These are phyloP conservation scores for Dryobotodes eremita DNA, from an alignment of 2,888 invertebrate genomes.

Conservation along the genomic window DNA sequence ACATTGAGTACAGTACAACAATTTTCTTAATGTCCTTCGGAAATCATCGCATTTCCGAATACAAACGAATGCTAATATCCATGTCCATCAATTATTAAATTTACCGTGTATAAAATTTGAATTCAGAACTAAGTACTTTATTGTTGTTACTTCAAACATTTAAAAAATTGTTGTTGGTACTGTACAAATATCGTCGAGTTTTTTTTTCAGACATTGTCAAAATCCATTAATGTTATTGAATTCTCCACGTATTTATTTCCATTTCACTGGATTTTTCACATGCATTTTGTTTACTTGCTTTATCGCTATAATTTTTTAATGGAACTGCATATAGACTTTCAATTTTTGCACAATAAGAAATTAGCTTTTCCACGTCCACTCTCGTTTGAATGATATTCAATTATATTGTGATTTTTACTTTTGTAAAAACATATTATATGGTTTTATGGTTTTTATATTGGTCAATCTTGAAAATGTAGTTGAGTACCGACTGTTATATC, in stretches of 20 bases:
- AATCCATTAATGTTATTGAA: not conserved
- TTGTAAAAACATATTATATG: not conserved
- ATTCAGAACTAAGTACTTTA: too few species aligned
- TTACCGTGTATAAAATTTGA: too few species aligned
- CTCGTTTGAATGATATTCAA: not conserved
- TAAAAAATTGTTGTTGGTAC: too few species aligned
- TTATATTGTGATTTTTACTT: not conserved
- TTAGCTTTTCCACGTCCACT: not conserved
- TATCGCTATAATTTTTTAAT: not conserved
- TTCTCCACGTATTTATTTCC: not conserved
- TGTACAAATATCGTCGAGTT: not conserved
- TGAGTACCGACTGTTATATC: not conserved
- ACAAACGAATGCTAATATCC: too few species aligned
- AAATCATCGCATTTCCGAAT: too few species aligned
- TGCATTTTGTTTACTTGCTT: not conserved
- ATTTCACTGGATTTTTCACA: too few species aligned
- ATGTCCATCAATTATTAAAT: too few species aligned
- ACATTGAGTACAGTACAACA: too few species aligned
- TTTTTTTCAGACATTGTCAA: too few species aligned
- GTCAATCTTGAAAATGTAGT: not conserved
- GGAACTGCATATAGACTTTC: too few species aligned
- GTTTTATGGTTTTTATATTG: not conserved
- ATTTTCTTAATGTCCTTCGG: too few species aligned
- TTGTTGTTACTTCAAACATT: too few species aligned
- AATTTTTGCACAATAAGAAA: not conserved